phyloP scores from a whole-genome alignment of 1,140 invertebrate species.

The Asobara japonica region DNA sequence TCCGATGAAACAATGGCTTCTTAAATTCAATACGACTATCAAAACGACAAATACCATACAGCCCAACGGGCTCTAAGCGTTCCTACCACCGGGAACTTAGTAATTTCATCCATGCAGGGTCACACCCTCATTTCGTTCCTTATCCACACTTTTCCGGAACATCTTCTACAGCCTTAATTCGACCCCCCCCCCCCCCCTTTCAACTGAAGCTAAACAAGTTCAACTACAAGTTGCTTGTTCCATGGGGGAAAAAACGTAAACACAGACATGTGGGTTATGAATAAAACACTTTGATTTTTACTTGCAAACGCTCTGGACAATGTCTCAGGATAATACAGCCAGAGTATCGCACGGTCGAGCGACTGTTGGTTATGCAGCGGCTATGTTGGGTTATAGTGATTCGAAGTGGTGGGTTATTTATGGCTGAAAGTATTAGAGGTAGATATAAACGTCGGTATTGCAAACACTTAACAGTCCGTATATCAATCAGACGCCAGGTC shows the following conservation, averaged over 20 bases:
- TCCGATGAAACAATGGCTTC: too few species aligned
- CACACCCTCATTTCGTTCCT: too few species aligned
- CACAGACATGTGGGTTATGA: constrained; percentile 8
- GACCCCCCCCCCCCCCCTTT: too few species aligned
- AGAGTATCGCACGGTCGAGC: constrained; percentile 10
- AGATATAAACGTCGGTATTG: constrained; percentile 66
- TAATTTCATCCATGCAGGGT: too few species aligned
- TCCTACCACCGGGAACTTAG: too few species aligned
- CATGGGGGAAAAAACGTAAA: not conserved
- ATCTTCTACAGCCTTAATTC: too few species aligned
- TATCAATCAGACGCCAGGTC: constrained; percentile 65
- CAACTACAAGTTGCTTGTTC: not conserved
- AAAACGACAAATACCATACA: too few species aligned
- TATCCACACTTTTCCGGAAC: too few species aligned
- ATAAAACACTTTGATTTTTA: constrained; percentile 28
- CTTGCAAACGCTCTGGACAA: constrained; percentile 50
- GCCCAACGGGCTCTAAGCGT: too few species aligned
- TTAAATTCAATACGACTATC: too few species aligned
- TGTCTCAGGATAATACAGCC: constrained; percentile 41
- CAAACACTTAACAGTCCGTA: constrained; percentile 67
- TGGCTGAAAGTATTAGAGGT: constrained; percentile 62
- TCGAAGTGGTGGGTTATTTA: constrained; percentile 62
- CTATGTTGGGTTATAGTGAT: constrained; percentile 29
- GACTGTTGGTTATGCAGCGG: constrained; percentile 21
- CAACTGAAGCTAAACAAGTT: too few species aligned